These are phyloP conservation scores for Mesitornis unicolor DNA, from an alignment of 2,113 vertebrate species.

Conservation along the genomic window DNA sequence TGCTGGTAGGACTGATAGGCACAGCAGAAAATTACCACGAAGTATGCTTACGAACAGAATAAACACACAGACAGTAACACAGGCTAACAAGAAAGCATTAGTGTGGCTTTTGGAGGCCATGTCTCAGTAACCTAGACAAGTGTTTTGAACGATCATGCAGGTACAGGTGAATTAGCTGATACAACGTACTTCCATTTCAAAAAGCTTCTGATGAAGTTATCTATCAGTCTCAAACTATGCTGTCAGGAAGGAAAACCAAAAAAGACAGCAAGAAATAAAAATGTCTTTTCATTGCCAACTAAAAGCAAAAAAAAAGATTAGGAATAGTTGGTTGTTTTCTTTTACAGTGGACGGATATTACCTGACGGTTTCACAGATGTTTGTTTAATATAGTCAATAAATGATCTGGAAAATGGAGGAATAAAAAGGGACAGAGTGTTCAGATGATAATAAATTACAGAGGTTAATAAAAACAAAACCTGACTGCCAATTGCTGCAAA, in stretches of 20 bases:
- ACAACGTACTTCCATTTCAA: background rate
- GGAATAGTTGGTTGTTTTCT: background rate
- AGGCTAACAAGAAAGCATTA: background rate
- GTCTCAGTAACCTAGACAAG: background rate
- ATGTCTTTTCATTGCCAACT: background rate
- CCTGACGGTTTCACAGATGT: background rate
- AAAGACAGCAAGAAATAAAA: background rate
- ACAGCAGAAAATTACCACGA: background rate
- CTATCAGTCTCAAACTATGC: background rate
- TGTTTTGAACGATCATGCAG: background rate
- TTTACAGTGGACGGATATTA: background rate
- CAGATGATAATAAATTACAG: background rate
- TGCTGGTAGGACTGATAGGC: fast-evolving
- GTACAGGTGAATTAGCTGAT: background rate
- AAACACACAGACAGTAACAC: background rate
- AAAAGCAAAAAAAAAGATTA: background rate
- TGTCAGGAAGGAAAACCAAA: background rate
- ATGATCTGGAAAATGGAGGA: background rate
- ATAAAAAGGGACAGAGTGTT: background rate
- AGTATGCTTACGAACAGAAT: background rate
- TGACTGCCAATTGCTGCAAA: background rate
- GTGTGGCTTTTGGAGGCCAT: background rate
- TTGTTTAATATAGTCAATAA: background rate
- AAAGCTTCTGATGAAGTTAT: background rate
- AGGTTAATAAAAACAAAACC: background rate